Base-by-base conservation (phyloP, 2,797 vertebrate genomes). In the Ptychadena robeensis region DNA sequence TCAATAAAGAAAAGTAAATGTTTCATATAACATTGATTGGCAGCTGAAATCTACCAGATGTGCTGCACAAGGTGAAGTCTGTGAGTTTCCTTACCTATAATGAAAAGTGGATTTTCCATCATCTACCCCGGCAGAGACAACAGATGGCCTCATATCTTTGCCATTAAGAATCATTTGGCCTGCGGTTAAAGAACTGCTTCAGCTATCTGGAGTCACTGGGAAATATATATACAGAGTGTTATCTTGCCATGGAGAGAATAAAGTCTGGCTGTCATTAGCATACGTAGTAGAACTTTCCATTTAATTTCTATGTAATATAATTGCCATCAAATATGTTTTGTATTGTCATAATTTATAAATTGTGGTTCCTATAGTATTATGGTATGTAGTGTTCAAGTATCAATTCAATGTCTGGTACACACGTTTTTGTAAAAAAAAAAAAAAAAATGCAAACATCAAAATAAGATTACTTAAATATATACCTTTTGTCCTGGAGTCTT, bases 151-250 rank as follows among this genome's bases (percentile, higher is more conserved):
- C 32, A 34, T 68, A 79, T 79, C n/a, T 11, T 18, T 79, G 44
- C 44, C 44, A 79, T 79, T 79, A 79, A n/a, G 40, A 68, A 79
- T 57, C 40, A 57, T 79, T 79, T 69, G 65, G 65, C 76, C 76
- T 25, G n/a, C 32, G 35, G 76, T 35, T 48, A 68, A 10, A 69
- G 40, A 79, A 40, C 64, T 59, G 31, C 11, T 57, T 4, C 48
- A 53, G 0, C 30, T 44, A 22, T 68, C 22, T 27, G 34, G 12
- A 69, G 15, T 68, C 48, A 48, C 31, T 37, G 34, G 27, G 27
- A 57, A 14, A 32, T 57, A n/a, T n/a, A n/a, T n/a, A n/a, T n/a
- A 57, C 12, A 5, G 25, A 22, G 25, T 27, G n/a, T 14, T 69
- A 27, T 27, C 67, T 15, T 40, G 4, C n/a, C 10, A 69, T 22